Conservation (phyloP, 2,113 vertebrate species). For the Centrocercus urophasianus region DNA sequence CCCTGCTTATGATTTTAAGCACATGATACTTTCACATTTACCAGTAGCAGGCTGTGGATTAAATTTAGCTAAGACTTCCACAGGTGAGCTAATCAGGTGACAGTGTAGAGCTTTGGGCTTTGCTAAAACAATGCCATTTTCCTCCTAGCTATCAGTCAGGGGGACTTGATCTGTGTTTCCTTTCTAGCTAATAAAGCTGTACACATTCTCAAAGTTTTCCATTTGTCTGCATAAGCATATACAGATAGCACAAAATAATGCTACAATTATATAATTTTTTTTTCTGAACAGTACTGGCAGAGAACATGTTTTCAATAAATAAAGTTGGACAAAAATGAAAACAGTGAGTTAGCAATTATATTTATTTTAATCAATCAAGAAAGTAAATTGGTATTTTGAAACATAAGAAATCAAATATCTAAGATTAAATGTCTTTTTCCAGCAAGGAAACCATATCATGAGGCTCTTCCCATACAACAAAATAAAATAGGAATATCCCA, state of each 20-base stretch:
- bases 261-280: not conserved
- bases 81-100: slow-evolving; percentile 18
- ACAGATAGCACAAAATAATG: not conserved
- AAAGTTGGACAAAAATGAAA: not conserved
- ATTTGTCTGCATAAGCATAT: not conserved
- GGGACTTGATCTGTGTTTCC: not conserved
- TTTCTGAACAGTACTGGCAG: not conserved
- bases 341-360: not conserved
- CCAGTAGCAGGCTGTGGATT: not conserved
- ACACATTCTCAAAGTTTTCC: not conserved
- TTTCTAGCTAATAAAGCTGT: not conserved
- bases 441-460: not conserved
- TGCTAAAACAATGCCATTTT: not conserved
- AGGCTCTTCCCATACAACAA: not conserved
- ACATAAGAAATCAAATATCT: not conserved
- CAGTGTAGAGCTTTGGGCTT: not conserved
- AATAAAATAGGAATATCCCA: not conserved
- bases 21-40: not conserved
- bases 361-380: not conserved
- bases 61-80: not conserved
- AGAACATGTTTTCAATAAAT: not conserved
- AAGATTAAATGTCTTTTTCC: not conserved
- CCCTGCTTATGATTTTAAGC: slow-evolving; percentile 18
- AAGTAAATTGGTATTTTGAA: not conserved
- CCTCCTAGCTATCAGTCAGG: not conserved